Conservation (phyloP, 2,888 invertebrate genomes). For the Pachycephus smyrnensis region DNA sequence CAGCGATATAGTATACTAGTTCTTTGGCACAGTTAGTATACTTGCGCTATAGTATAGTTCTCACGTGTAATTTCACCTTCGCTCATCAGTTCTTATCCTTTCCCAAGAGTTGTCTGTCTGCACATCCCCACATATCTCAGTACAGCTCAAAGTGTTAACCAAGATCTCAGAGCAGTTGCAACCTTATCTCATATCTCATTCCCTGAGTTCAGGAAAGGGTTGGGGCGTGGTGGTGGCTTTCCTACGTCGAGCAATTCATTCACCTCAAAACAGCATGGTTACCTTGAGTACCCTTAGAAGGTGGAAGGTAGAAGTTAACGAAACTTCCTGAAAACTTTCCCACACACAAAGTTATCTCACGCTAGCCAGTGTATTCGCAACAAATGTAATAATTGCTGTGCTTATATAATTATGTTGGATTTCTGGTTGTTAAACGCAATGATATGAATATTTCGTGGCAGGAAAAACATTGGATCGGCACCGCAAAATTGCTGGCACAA, state of each 20-base stretch:
- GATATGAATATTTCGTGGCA: not conserved
- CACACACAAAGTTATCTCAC: not conserved
- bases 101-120: not conserved
- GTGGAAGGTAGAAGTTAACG: not conserved
- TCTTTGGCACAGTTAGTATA: not conserved
- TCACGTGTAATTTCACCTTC: not conserved
- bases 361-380: not conserved
- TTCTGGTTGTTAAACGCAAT: not conserved
- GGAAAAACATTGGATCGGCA: not conserved
- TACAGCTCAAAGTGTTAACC: not conserved
- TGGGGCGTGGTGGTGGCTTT: not conserved
- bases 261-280: not conserved
- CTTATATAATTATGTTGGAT: not conserved
- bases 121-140: not conserved
- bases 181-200: not conserved
- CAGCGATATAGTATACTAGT: not conserved
- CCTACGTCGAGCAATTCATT: not conserved
- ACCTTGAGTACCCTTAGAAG: not conserved
- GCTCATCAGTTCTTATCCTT: not conserved
- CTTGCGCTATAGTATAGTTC: not conserved
- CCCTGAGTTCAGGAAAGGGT: not conserved
- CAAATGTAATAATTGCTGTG: not conserved
- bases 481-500: not conserved
- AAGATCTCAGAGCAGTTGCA: not conserved
- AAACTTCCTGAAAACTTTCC: not conserved